Base-by-base conservation (phyloP, 92 coral and sea anemone species). In the Phymanthus crucifer region DNA sequence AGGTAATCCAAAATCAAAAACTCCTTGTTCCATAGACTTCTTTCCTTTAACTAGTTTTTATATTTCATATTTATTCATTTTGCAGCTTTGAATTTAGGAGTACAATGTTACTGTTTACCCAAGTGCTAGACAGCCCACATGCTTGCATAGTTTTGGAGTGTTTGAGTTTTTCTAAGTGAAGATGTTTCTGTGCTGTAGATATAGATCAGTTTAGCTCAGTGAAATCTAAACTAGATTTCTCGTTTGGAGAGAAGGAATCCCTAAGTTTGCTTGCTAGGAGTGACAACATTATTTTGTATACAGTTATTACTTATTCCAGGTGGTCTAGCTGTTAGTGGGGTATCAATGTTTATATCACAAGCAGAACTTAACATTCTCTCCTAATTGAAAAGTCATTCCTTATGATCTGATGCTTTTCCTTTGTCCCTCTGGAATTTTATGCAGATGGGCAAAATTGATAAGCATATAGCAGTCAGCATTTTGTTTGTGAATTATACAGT, bases 261-360 rank as follows among this genome's bases (percentile, higher is more conserved):
- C 7, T 54, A 29, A 8, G 2, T 17, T 61, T 27, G 68, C 16
- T 54, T 19, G 16, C 34, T 18, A 77, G 31, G 40, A 77, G 58
- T 50, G 38, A 71, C 5, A 43, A 37, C 29, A 77, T 77, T n/a
- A 61, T 61, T 77, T 77, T 64, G 81, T 52, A 61, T 64, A 34
- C 12, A 50, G 14, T 77, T 40, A 77, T 79, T 79, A 67, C 14
- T 1, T 43, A 79, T 79, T 79, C 83, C 83, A 79, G 83, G 83
- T 79, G 83, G 47, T 33, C 21, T n/a, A n/a, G n/a, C n/a, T 34
- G 18, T 21, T 48, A 32, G 74, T 33, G 29, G 82, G 82, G 33
- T 16, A 66, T 40, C 50, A 17, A 40, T 79, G 75, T 79, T 79
- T 79, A 68, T 67, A 32, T 37, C 32, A 40, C 35, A 64, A 64